A percentile compares a stretch with the other conserved stretches of the same genome.
Evolutionary conservation across 2,797 vertebrate species (phyloP).

Genomic region (Halcyon leucocephala): DNA sequence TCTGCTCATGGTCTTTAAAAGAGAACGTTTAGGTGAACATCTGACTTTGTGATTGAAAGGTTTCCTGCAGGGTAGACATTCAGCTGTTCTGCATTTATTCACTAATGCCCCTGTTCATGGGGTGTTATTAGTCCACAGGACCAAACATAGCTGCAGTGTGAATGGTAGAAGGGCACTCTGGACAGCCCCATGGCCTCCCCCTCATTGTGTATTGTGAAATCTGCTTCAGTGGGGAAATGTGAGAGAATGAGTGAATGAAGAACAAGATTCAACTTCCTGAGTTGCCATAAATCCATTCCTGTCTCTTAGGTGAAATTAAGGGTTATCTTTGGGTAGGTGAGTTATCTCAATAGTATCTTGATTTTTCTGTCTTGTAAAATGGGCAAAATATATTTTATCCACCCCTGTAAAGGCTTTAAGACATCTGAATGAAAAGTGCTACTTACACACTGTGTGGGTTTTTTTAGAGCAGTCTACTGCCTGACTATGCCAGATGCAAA

Average conservation of each 20-base stretch:
- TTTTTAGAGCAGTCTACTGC: not conserved
- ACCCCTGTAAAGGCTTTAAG: not conserved
- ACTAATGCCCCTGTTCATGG: no score
- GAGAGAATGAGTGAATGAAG: not conserved
- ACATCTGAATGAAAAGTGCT: not conserved
- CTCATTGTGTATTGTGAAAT: rapidly evolving
- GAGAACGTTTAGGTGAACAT: not conserved
- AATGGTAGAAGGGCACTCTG: not conserved
- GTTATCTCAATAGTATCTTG: not conserved
- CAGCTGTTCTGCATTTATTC: not conserved
- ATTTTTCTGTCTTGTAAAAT: not conserved
- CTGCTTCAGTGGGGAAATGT: not conserved
- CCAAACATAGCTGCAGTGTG: not conserved
- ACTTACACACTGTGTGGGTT: not conserved
- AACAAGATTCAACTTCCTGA: not conserved
- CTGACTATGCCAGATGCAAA: not conserved
- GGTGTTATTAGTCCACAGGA: not conserved
- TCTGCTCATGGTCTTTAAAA: not conserved
- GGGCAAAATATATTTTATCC: not conserved
- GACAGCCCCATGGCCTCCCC: not conserved
- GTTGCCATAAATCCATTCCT: not conserved
- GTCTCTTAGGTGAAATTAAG: not conserved
- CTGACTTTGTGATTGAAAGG: not conserved
- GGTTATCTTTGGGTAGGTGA: not conserved
- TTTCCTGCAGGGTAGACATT: not conserved